These are phyloP conservation scores for Gyps fulvus DNA, from an alignment of 2,113 vertebrate genomes.

Conservation along the genomic window DNA sequence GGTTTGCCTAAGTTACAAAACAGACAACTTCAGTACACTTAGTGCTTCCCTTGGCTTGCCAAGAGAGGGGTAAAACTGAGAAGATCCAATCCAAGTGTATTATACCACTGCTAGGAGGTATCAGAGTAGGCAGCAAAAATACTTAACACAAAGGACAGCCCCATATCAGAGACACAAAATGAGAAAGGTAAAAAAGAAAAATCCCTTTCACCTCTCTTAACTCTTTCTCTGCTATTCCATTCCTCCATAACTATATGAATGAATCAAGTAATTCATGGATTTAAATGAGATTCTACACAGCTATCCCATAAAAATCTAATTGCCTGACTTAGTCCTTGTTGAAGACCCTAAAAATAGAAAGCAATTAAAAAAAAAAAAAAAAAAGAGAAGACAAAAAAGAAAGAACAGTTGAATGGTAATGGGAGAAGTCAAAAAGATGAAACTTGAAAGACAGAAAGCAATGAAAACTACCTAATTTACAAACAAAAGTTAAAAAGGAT, in stretches of 20 bases:
- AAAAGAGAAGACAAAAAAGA: background rate
- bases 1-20: slow-evolving; percentile 7
- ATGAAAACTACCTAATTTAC: background rate
- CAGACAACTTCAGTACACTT: background rate
- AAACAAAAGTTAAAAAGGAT: background rate
- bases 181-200: background rate
- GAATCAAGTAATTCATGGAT: background rate
- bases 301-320: background rate
- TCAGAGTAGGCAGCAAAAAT: background rate
- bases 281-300: background rate
- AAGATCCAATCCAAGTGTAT: background rate
- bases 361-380: background rate
- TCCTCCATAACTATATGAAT: background rate
- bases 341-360: background rate
- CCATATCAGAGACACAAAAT: background rate
- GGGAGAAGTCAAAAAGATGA: background rate
- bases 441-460: background rate
- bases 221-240: background rate
- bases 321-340: background rate
- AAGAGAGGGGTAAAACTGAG: background rate
- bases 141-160: background rate
- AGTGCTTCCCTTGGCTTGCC: background rate
- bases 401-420: background rate
- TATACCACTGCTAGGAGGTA: background rate
- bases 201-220: background rate